Percentiles rank a stretch among this genome's conserved stretches.
Conservation (phyloP, 2,888 invertebrate species). For the Hypena proboscidalis region DNA sequence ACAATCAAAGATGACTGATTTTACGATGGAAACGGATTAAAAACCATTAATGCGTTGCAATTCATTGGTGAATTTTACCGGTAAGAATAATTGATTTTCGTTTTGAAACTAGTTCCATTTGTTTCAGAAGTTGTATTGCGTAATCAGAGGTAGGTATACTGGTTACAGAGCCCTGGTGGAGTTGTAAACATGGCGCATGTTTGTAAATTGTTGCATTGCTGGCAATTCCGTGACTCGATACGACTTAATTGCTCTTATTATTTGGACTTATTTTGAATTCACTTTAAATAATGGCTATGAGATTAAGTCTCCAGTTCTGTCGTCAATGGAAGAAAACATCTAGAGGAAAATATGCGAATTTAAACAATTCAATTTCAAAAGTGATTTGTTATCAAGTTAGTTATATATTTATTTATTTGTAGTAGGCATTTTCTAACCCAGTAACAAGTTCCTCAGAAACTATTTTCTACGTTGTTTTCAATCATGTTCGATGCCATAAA, state of each 20-base stretch:
- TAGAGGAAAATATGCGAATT: no score
- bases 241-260: conserved; percentile 73
- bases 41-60: conserved; percentile 41
- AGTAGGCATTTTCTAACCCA: no score
- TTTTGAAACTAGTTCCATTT: conserved; percentile 47
- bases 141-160: conserved; percentile 54
- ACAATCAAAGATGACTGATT: conserved; percentile 14
- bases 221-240: conserved; percentile 54
- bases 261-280: conserved; percentile 56
- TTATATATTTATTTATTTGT: no score
- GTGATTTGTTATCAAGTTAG: no score
- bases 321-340: no score
- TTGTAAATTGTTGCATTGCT: conserved; percentile 77
- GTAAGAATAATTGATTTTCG: conserved; percentile 49
- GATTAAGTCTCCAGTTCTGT: conserved; percentile 1
- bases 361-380: no score
- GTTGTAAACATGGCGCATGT: conserved; percentile 67
- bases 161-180: conserved; percentile 58
- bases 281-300: neutral
- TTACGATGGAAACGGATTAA: conserved; percentile 26
- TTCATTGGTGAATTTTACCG: conserved; percentile 24
- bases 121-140: conserved; percentile 57
- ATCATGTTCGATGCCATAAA: no score
- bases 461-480: no score
- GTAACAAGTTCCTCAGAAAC: no score